Evolutionary conservation across 2,113 vertebrate genomes (phyloP).

Genomic region (Pitta sordida): DNA sequence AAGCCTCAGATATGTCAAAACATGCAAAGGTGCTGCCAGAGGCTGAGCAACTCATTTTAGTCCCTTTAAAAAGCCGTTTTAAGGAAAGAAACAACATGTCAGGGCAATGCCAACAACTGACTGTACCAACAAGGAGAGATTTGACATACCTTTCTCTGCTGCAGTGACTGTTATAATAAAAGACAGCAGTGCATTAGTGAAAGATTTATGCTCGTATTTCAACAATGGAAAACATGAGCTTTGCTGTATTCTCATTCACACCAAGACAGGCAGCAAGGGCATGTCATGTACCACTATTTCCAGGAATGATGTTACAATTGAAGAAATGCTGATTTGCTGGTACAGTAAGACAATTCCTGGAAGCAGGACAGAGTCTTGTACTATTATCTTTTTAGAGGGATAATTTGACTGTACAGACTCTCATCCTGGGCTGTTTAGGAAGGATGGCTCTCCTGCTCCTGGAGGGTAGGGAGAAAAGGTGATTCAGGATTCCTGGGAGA

Average conservation of each 20-base stretch:
- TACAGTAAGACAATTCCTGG: constrained; percentile 65
- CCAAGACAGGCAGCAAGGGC: constrained; percentile 61
- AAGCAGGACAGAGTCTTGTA: constrained; percentile 57
- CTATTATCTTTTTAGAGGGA: not conserved
- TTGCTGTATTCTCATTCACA: constrained; percentile 65
- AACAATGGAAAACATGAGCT: constrained; percentile 69
- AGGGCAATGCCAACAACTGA: constrained; percentile 56
- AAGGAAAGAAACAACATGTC: constrained; percentile 64
- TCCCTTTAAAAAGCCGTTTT: constrained; percentile 59
- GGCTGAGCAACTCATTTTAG: constrained; percentile 55
- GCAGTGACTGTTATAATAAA: constrained; percentile 55
- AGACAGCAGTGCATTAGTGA: constrained; percentile 74
- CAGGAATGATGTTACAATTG: constrained; percentile 69
- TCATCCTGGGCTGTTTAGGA: not conserved
- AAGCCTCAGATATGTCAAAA: constrained; percentile 65
- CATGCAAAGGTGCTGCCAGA: constrained; percentile 56
- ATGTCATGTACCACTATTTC: constrained; percentile 68
- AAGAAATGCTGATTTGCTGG: constrained; percentile 70
- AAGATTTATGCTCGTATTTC: constrained; percentile 78
- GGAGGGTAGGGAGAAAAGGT: not conserved
- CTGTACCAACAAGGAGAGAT: constrained; percentile 55
- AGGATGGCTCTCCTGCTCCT: not conserved
- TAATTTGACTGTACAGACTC: not conserved
- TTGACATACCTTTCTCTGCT: constrained; percentile 56
- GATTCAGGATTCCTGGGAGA: constrained; percentile 21